Base-by-base conservation (phyloP, 2,113 vertebrate species). In the Microtus oregoni region DNA sequence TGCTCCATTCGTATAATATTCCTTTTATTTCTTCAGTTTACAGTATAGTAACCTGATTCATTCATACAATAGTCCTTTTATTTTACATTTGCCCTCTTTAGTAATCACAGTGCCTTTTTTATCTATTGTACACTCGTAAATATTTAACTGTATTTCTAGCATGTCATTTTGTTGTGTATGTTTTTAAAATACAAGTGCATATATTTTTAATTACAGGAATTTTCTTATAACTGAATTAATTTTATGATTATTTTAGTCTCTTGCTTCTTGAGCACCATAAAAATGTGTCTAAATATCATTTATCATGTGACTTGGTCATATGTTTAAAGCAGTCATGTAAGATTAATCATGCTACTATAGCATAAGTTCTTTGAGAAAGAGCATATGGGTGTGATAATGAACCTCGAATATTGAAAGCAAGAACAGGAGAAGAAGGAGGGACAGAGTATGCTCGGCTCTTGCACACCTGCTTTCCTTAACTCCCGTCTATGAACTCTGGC, bases 31-130 rank as follows among this genome's bases (percentile, higher is more conserved):
- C 13, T 13, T 73, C 35, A 30, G 12, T 58, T 30, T 24, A 3
- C 3, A 9, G 32, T 44, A 14, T 7, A 79, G 17, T 14, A 0
- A 44, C 1, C 0, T 47, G 24, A 30, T 1, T 3, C 0, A 7
- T 63, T 35, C 20, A 1, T 35, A 14, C 6, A 19, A 52, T 17
- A 58, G 4, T 20, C 8, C 15, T 67, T 79, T 19, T 17, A 12
- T 73, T 73, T 17, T 12, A 38, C 32, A 61, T 75, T 15, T 15
- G n/a, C 44, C 20, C 44, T 50, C 22, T 61, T 15, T 52, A 26
- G 9, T 26, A 44, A 7, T 47, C 63, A 38, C 0, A 10, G 7
- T 41, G 24, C 17, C 9, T 50, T 22, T 22, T n/a, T 32, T 10
- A 0, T 30, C n/a, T 8, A 1, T 5, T 10, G 14, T 3, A 9